A percentile compares a stretch with the other conserved stretches of the same genome.
Evolutionary conservation across 2,797 vertebrate genomes (phyloP).

Genomic region (Anguilla obscura): DNA sequence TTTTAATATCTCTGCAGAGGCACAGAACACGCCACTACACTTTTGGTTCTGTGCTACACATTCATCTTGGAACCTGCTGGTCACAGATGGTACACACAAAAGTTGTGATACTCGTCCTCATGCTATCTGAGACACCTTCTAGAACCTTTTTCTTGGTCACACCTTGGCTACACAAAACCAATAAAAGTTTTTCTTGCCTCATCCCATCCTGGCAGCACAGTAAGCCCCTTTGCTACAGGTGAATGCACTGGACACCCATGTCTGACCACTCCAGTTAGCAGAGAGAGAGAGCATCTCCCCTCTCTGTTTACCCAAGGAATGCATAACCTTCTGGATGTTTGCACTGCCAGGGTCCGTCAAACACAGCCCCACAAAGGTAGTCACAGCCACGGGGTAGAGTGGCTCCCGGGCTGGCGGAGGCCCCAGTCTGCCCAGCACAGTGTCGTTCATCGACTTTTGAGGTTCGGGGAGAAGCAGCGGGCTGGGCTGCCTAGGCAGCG

Average conservation of each 20-base stretch:
- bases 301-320: slow-evolving; percentile 4
- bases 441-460: slow-evolving; percentile 66
- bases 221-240: neutral
- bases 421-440: slow-evolving; percentile 52
- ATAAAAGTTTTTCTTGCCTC: neutral
- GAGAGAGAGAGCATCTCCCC: neutral
- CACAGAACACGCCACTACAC: neutral
- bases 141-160: slow-evolving; percentile 23
- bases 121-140: neutral
- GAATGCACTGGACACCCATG: neutral
- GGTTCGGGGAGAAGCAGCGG: slow-evolving; percentile 64
- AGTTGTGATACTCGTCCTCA: neutral
- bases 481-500: slow-evolving; percentile 68
- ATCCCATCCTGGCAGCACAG: neutral
- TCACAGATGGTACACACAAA: neutral
- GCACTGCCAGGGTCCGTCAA: slow-evolving; percentile 57
- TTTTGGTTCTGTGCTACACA: neutral
- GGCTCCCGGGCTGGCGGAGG: slow-evolving; percentile 55
- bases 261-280: neutral
- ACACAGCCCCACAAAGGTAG: slow-evolving; percentile 62
- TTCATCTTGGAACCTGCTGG: neutral
- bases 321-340: slow-evolving; percentile 51
- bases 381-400: slow-evolving; percentile 51
- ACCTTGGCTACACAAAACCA: slow-evolving; percentile 27
- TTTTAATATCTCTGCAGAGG: neutral